Evolutionary conservation across 2,888 invertebrate genomes (phyloP).

Genomic region (Chrysomela aeneicollis): DNA sequence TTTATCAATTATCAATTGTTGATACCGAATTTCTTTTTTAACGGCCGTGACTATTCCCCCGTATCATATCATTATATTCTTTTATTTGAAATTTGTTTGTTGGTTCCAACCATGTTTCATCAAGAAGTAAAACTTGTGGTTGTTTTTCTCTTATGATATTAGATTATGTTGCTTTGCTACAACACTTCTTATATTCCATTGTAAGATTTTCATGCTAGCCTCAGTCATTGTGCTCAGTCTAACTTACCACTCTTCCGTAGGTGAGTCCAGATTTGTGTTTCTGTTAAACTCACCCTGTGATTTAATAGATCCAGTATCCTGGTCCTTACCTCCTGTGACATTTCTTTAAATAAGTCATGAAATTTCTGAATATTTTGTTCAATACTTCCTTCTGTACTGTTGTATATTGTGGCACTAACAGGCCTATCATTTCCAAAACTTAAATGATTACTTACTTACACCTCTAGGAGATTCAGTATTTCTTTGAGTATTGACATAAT

Average conservation of each 20-base stretch:
- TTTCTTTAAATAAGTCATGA: not conserved
- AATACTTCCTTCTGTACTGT: not conserved
- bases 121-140: not conserved
- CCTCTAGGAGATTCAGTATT: not conserved
- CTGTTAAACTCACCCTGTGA: not conserved
- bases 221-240: not conserved
- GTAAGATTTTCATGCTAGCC: not conserved
- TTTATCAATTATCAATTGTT: not conserved
- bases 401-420: not conserved
- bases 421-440: conserved; percentile 1
- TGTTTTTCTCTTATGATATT: not conserved
- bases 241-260: not conserved
- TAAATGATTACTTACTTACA: not conserved
- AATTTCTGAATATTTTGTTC: conserved; percentile 2
- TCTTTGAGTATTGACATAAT: not conserved
- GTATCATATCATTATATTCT: not conserved
- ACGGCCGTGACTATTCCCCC: not conserved
- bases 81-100: not conserved
- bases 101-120: not conserved
- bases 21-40: not conserved
- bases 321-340: too few species aligned
- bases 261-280: not conserved
- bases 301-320: not conserved
- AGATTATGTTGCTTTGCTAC: not conserved
- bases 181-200: not conserved